Evolutionary conservation across 92 coral and sea anemone species (phyloP).

Genomic region (Parazoanthus swiftii): DNA sequence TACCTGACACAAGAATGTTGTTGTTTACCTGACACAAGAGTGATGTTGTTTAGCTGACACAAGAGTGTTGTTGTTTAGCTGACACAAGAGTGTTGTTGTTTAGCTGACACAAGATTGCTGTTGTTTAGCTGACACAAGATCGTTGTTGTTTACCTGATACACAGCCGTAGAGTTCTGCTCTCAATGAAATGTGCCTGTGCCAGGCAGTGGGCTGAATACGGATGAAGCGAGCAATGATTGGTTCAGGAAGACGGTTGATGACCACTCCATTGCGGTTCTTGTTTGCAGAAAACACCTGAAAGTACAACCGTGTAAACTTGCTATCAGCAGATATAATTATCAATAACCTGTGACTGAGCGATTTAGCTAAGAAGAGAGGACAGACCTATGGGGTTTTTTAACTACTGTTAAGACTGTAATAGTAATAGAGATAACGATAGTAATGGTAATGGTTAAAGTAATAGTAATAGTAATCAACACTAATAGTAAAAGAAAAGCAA

Average conservation of each 20-base stretch:
- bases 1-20: not conserved
- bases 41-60: not conserved
- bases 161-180: slow-evolving; percentile 7
- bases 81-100: not conserved
- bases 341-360: not conserved
- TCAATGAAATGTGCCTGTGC: slow-evolving; percentile 1
- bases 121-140: not conserved
- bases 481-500: not conserved
- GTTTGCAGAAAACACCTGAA: not conserved
- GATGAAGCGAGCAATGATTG: slow-evolving; percentile 4
- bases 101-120: not conserved
- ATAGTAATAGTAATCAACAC: not conserved
- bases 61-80: not conserved
- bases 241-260: slow-evolving; percentile 1
- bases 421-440: not conserved
- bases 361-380: not conserved
- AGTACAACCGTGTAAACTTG: not conserved
- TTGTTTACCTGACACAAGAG: not conserved
- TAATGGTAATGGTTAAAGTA: not conserved
- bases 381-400: not conserved
- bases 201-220: not conserved
- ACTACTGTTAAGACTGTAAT: not conserved
- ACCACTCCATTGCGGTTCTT: slow-evolving; percentile 2
- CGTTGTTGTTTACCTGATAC: not conserved
- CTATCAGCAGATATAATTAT: not conserved